Base-by-base conservation (phyloP, 2,888 invertebrate species). In the Tinea semifulvella region DNA sequence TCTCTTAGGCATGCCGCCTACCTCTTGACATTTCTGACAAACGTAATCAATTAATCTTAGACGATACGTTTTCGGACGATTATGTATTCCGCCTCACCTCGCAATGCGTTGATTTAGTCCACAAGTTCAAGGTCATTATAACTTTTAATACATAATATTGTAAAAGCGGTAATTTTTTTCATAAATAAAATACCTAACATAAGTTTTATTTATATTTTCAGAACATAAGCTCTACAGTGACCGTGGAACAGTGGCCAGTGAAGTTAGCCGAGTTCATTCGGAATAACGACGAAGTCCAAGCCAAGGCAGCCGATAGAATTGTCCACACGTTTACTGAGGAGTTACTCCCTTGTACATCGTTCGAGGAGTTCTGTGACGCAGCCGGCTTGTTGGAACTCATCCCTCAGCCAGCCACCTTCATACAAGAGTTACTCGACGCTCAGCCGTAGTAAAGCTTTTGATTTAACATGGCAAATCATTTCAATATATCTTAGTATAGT, bases 341-440 rank as follows among this genome's bases (percentile, higher is more conserved):
- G 68, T 84, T 95, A 58, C 81, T 96, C 56, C 93, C 95, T 7
- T 94, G 96, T 76, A 86, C 93, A 49, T 92, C 94, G 11, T 91
- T 97, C 70, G 86, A 85, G 5, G 97, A 98, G 81, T 94, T 94
- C 83, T 93, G 92, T 74, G 97, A 97, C 86, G 94, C 96, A 53
- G 86, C 90, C 55, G 94, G 95, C 85, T 72, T 90, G 51, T 79
- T 90, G 52, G 85, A 82, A 50, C 88, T 88, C 51, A 83, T 91
- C 50, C 76, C 85, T 18, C 85, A 85, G 52, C 88, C 90, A 35
- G 88, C 88, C 51, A 66, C 58, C 22, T 71, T 70, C 60, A 61
- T 80, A 6, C 65, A 60, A 57, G 17, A 36, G 18, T 18, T 36
- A 5, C 42, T 80, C n/a, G 61, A 67, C 43, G 72, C 65, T 42